Percentiles rank a stretch among this genome's conserved stretches.
These are phyloP conservation scores for Pachydiplax longipennis DNA, from an alignment of 2,888 invertebrate species.

Conservation along the genomic window DNA sequence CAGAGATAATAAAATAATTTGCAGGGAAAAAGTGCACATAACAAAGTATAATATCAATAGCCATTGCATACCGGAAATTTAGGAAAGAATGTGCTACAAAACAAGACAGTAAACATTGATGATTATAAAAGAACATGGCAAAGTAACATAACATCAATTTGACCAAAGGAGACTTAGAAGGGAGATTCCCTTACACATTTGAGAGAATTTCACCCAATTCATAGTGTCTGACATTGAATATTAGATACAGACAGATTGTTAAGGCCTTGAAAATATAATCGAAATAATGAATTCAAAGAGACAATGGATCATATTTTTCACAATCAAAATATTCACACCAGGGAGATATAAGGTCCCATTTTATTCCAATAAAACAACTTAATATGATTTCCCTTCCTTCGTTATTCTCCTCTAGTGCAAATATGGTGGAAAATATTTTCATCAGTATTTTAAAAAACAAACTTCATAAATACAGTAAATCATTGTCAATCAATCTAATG, in stretches of 20 bases:
- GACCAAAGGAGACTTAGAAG: background rate
- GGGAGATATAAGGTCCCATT: too few species aligned
- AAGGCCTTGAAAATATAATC: too few species aligned
- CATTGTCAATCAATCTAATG: background rate
- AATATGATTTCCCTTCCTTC: background rate
- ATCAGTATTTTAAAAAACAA: background rate
- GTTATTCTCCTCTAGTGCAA: background rate
- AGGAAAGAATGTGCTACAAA: constrained; percentile 15
- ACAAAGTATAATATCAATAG: constrained; percentile 2
- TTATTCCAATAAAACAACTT: too few species aligned
- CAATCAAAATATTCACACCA: too few species aligned
- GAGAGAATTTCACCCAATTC: background rate
- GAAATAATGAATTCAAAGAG: too few species aligned
- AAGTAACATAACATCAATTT: background rate
- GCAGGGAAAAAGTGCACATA: constrained; percentile 23
- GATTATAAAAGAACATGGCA: background rate
- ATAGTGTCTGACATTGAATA: too few species aligned
- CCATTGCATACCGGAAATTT: background rate
- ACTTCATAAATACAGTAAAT: background rate
- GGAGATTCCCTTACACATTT: background rate
- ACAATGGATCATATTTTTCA: too few species aligned
- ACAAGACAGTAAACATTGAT: background rate
- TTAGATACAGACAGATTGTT: too few species aligned
- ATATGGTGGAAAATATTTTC: background rate
- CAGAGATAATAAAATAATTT: constrained; percentile 12